Percentiles rank a stretch among this genome's conserved stretches.
These are phyloP conservation scores for Schizaphis graminum DNA, from an alignment of 2,888 invertebrate species.

Conservation along the genomic window DNA sequence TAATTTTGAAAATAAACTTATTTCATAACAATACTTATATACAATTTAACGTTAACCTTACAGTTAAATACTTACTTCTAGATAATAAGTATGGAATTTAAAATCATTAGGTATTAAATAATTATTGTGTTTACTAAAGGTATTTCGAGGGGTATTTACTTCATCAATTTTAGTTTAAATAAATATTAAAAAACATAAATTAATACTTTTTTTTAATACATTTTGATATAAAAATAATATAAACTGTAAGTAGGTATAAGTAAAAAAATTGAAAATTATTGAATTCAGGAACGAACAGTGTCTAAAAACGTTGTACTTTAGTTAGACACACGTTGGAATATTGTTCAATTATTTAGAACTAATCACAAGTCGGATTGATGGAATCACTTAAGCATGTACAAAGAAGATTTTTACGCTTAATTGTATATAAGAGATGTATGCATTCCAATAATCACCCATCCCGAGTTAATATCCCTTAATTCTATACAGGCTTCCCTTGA, in stretches of 20 bases:
- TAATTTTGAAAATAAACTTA: neutral
- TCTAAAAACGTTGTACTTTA: neutral
- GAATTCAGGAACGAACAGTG: too few species aligned
- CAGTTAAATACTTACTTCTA: neutral
- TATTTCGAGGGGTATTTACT: too few species aligned
- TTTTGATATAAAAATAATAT: too few species aligned
- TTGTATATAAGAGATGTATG: neutral
- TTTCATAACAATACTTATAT: neutral
- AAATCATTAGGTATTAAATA: too few species aligned
- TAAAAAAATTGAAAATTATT: too few species aligned
- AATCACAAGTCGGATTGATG: neutral
- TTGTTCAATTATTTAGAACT: neutral
- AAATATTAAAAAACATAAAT: neutral
- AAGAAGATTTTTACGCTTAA: constrained; percentile 20
- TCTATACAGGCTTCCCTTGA: neutral
- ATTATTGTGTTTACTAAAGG: neutral
- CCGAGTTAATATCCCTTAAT: neutral
- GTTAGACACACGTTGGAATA: neutral
- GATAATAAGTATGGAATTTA: neutral
- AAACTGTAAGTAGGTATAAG: too few species aligned
- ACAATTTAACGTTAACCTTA: neutral
- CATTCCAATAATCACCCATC: neutral
- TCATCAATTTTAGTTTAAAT: too few species aligned
- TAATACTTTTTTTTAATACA: too few species aligned
- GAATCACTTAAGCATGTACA: neutral